These are phyloP conservation scores for Sinopyrophorus schimmeli DNA, from an alignment of 2,888 invertebrate species.

Conservation along the genomic window DNA sequence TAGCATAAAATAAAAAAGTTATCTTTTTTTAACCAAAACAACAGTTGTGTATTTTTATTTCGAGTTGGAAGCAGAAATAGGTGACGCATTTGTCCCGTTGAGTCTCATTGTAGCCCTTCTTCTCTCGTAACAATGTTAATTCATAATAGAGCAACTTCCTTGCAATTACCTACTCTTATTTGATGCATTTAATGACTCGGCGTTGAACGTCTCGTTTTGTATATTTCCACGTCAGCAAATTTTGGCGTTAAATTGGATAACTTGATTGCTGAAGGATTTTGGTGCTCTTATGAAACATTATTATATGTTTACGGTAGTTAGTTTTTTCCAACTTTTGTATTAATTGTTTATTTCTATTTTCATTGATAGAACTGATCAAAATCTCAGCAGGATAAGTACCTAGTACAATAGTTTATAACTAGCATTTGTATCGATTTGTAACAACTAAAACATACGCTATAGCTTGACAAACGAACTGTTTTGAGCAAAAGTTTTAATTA, in stretches of 20 bases:
- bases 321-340: too few relatives aligned
- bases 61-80: too few relatives aligned
- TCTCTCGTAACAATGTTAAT: conserved; percentile 24
- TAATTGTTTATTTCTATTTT: too few relatives aligned
- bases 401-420: too few relatives aligned
- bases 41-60: too few relatives aligned
- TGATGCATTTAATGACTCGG: conserved; percentile 23
- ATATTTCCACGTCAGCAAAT: conserved; percentile 31
- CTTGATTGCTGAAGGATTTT: conserved; percentile 19
- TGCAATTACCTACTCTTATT: conserved; percentile 29
- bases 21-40: conserved; percentile 6
- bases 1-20: too few relatives aligned
- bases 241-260: conserved; percentile 35
- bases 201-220: conserved; percentile 30
- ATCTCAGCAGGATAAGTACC: too few relatives aligned
- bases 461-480: too few relatives aligned
- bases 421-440: too few relatives aligned
- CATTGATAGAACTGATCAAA: too few relatives aligned
- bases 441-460: too few relatives aligned
- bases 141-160: conserved; percentile 30
- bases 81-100: conserved; percentile 8
- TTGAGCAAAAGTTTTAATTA: too few relatives aligned
- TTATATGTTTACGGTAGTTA: conserved; percentile 14
- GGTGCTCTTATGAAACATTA: conserved; percentile 18
- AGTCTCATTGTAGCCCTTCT: conserved; percentile 18